Base-by-base conservation (phyloP, 1,140 invertebrate genomes). In the Bombus fervidus region DNA sequence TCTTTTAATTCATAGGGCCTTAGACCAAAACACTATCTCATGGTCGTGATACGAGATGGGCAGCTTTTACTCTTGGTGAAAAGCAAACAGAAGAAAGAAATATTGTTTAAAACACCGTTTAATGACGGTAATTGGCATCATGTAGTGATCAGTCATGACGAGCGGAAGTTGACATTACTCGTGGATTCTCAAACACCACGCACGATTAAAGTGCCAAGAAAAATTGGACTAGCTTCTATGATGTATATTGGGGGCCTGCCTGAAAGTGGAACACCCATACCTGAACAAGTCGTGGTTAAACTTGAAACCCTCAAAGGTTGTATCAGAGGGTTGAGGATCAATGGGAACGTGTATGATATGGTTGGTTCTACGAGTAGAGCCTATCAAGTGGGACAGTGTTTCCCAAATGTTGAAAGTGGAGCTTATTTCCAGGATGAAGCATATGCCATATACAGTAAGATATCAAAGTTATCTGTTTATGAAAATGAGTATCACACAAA, bases 91-190 rank as follows among this genome's bases (percentile, higher is more conserved):
- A 96, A 96, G 57, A 96, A 97, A 77, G 96, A 97, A 81, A 93
- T 97, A 4, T 88, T 96, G 10, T 96, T 97, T 66, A 96, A 96
- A 22, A 95, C 95, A 9, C 96, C 95, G 81, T 95, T 98, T 1
- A 97, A 98, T 83, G 98, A 98, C 94, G 98, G 98, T 22, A 95
- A 96, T 43, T 99, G 98, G 98, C 98, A 98, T 94, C 96, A 96
- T 71, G 97, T 98, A 8, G 94, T 95, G 0, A 94, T 98, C 2
- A 95, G 95, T 41, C 97, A 97, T 82, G 95, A 95, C 4, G 96
- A 96, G 13, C 96, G 96, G 75, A 96, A 96, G 86, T 94, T 98
- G 37, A 96, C 95, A 5, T 94, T 98, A 66, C 95, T 96, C 13
- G 96, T 98, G 43, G 97, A 98, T 90, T 95, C 96, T 15, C 96